Percentiles rank a stretch among this genome's conserved stretches.
Conservation (phyloP, 1,140 invertebrate species). For the Hyles euphorbiae region DNA sequence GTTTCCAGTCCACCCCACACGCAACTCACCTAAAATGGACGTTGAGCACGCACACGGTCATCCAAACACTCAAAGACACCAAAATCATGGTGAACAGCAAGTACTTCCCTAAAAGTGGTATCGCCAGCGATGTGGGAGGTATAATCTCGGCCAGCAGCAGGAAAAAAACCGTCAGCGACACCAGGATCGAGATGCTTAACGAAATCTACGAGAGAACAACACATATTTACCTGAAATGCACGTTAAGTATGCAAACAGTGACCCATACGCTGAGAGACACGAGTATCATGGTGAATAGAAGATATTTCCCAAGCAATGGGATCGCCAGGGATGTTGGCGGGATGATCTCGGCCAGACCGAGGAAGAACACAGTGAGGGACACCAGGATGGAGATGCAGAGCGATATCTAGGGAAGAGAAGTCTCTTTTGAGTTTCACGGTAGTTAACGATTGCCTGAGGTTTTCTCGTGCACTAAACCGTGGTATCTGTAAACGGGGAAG, state of each 20-base stretch:
- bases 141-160: constrained; percentile 97
- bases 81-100: constrained; percentile 98
- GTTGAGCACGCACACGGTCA: constrained; percentile 97
- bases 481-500: too few relatives aligned
- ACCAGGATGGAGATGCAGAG: constrained; percentile 98
- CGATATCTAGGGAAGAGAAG: constrained; percentile 80
- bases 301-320: constrained; percentile 95
- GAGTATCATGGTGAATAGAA: constrained; percentile 98
- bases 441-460: background rate
- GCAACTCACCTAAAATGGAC: constrained; percentile 94
- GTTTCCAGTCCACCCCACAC: background rate
- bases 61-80: constrained; percentile 96
- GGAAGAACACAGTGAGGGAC: constrained; percentile 98
- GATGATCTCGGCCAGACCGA: constrained; percentile 97
- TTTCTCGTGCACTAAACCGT: background rate
- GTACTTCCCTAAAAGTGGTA: constrained; percentile 98
- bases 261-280: constrained; percentile 97
- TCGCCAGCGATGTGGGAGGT: constrained; percentile 96
- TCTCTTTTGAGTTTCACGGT: constrained; percentile 54
- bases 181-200: constrained; percentile 97
- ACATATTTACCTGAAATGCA: constrained; percentile 92
- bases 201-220: constrained; percentile 80
- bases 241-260: constrained; percentile 97
- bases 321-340: constrained; percentile 97
- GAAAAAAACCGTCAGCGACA: constrained; percentile 99